These are phyloP conservation scores for Pseudocheirus occidentalis DNA, from an alignment of 2,797 vertebrate species.

Conservation along the genomic window DNA sequence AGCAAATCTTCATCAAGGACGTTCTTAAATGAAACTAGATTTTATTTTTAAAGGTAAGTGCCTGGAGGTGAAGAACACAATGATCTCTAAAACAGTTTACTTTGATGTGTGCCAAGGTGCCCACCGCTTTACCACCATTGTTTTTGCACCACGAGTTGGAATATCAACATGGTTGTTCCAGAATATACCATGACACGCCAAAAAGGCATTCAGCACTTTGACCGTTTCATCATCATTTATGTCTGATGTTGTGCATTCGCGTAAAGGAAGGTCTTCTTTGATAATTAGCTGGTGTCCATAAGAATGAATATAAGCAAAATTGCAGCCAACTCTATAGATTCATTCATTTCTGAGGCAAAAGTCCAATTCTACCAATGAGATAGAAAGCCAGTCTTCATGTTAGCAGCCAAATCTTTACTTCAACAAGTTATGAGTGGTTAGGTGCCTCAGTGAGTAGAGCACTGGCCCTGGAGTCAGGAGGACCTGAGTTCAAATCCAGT, in stretches of 20 bases:
- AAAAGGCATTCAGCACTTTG: not conserved
- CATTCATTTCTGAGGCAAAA: constrained; percentile 13
- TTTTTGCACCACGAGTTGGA: not conserved
- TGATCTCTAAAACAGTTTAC: not conserved
- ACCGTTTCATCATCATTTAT: not conserved
- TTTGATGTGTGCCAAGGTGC: rapidly evolving
- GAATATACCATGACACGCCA: constrained; percentile 19
- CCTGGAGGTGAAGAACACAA: not conserved
- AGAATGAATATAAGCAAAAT: not conserved
- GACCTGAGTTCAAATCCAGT: too few relatives aligned
- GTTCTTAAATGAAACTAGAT: not conserved
- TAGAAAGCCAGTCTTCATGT: constrained; percentile 12
- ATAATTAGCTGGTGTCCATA: not conserved
- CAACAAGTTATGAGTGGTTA: too few relatives aligned
- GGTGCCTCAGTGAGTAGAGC: too few relatives aligned
- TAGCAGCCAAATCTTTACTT: constrained; percentile 7
- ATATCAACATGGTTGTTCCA: not conserved
- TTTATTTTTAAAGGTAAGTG: not conserved
- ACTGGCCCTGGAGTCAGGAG: too few relatives aligned
- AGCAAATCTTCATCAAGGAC: not conserved
- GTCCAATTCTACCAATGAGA: constrained; percentile 32
- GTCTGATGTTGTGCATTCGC: not conserved
- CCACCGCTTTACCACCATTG: not conserved
- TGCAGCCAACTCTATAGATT: not conserved
- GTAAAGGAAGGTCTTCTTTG: not conserved